Evolutionary conservation across 1,140 invertebrate species (phyloP).

Genomic region (Bradynema listronoti): DNA sequence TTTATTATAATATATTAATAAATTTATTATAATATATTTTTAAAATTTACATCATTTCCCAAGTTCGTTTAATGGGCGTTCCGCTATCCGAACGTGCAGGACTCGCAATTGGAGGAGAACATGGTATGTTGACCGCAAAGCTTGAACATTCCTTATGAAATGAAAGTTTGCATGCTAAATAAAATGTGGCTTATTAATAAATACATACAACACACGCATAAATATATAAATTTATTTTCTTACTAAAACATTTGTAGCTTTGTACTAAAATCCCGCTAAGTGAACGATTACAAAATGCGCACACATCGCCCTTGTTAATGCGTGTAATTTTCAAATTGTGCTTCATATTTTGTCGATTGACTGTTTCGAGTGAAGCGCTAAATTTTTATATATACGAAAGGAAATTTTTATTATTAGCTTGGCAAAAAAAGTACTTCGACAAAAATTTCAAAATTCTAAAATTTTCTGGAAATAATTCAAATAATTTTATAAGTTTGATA

Average conservation of each 20-base stretch:
- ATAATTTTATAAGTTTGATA: too few relatives aligned
- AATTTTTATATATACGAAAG: too few relatives aligned
- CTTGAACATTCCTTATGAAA: constrained; percentile 74
- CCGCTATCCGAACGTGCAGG: constrained; percentile 18
- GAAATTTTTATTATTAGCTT: too few relatives aligned
- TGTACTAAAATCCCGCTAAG: constrained; percentile 72
- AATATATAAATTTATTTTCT: neutral
- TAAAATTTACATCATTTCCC: too few relatives aligned
- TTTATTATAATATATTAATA: too few relatives aligned
- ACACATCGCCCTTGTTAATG: constrained; percentile 68
- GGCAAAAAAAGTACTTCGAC: too few relatives aligned
- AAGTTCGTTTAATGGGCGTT: constrained; percentile 8
- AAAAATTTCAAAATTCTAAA: too few relatives aligned
- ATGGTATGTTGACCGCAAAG: constrained; percentile 50
- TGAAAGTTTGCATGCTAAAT: constrained; percentile 70
- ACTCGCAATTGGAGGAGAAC: constrained; percentile 37
- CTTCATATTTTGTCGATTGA: too few relatives aligned
- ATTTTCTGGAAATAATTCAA: too few relatives aligned
- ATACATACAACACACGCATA: too few relatives aligned
- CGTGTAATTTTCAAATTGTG: constrained; percentile 46
- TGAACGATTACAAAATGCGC: constrained; percentile 69
- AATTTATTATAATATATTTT: too few relatives aligned
- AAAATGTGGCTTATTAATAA: constrained; percentile 17
- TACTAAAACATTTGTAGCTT: constrained; percentile 69
- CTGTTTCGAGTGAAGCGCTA: too few relatives aligned